These are phyloP conservation scores for Netelia virgata DNA, from an alignment of 2,888 invertebrate species.

Conservation along the genomic window DNA sequence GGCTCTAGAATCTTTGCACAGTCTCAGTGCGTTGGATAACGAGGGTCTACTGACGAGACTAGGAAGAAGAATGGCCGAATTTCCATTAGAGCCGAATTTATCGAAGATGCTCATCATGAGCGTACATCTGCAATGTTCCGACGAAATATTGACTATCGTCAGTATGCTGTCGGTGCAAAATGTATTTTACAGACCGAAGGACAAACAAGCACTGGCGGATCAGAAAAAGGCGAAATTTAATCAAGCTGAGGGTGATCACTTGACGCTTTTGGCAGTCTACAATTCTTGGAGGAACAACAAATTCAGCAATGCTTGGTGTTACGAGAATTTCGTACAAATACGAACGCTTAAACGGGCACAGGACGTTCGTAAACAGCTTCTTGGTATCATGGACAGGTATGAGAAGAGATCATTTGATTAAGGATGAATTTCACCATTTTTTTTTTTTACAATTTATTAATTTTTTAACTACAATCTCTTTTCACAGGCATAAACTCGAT, in stretches of 20 bases:
- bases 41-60: slow-evolving; percentile 94
- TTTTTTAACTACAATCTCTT: slow-evolving; percentile 66
- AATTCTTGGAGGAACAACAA: slow-evolving; percentile 99
- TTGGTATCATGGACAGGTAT: slow-evolving; percentile 98
- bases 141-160: slow-evolving; percentile 99
- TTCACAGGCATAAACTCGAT: slow-evolving; percentile 94
- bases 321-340: slow-evolving; percentile 99
- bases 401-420: slow-evolving; percentile 27
- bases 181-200: slow-evolving; percentile 97
- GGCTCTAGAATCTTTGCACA: slow-evolving; percentile 98
- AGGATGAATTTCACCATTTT: slow-evolving; percentile 36
- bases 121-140: slow-evolving; percentile 98
- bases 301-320: slow-evolving; percentile 99
- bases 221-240: slow-evolving; percentile 99
- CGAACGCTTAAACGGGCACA: slow-evolving; percentile 98
- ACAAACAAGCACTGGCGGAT: slow-evolving; percentile 98
- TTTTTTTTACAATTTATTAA: slow-evolving; percentile 51
- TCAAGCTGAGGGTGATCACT: slow-evolving; percentile 99
- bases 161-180: slow-evolving; percentile 99
- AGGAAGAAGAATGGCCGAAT: slow-evolving; percentile 98
- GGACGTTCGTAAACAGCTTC: slow-evolving; percentile 98
- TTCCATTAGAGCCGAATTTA: slow-evolving; percentile 98
- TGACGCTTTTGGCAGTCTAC: slow-evolving; percentile 98
- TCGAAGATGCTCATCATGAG: slow-evolving; percentile 99
- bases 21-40: slow-evolving; percentile 97